phyloP scores from a whole-genome alignment of 2,797 vertebrate species.

The Harpagifer antarcticus region DNA sequence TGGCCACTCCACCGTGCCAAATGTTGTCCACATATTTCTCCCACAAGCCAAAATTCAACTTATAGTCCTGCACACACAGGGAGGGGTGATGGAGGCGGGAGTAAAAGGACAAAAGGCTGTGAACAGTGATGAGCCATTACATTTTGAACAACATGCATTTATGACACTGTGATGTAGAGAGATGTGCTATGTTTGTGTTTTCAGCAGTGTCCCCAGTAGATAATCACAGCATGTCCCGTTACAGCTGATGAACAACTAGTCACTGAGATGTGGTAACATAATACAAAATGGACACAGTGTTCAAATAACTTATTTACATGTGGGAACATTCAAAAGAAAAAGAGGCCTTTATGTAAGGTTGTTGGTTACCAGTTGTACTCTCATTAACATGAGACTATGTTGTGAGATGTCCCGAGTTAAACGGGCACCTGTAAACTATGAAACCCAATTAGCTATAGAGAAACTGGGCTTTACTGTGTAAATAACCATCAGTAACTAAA shows the following conservation, averaged over 20 bases:
- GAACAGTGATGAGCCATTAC: background rate
- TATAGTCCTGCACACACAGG: conserved; percentile 85
- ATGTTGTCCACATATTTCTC: conserved; percentile 69
- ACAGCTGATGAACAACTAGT: conserved; percentile 26
- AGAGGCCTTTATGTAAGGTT: background rate
- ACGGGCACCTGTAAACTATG: no score
- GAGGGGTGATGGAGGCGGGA: background rate
- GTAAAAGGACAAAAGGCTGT: conserved; percentile 3
- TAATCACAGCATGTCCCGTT: conserved; percentile 12
- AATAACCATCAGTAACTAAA: background rate
- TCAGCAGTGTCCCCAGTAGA: conserved; percentile 11
- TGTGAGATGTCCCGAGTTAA: background rate
- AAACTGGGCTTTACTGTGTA: background rate
- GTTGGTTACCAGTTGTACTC: no score
- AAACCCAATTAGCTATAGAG: background rate
- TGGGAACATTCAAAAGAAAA: no score
- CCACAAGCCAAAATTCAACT: conserved; percentile 89
- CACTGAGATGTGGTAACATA: background rate
- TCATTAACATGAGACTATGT: background rate
- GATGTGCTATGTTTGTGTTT: conserved; percentile 34
- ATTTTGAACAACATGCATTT: conserved; percentile 28
- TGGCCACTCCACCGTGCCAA: conserved; percentile 94
- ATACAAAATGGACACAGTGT: background rate
- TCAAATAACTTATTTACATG: background rate
- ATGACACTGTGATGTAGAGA: conserved; percentile 19